Evolutionary conservation across 2,888 invertebrate species (phyloP).

Genomic region (Philonicus albiceps): DNA sequence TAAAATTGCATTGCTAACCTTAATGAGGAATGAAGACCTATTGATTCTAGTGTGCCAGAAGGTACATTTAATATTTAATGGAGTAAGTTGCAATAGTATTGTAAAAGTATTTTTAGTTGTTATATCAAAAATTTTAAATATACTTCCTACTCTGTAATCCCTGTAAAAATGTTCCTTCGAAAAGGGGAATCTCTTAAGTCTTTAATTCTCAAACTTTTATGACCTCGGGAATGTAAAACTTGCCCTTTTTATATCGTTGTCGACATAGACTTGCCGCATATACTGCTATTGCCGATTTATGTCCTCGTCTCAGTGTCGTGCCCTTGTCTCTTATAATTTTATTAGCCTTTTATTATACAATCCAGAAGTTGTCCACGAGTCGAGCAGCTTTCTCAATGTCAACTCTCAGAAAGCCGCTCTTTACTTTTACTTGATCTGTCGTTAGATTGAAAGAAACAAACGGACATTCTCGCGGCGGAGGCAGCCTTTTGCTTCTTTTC

Average conservation of each 20-base stretch:
- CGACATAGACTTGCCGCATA: background rate
- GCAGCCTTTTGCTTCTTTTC: background rate
- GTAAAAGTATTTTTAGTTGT: too few species aligned
- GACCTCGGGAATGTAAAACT: background rate
- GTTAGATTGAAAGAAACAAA: background rate
- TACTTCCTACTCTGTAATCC: background rate
- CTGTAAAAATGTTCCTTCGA: background rate
- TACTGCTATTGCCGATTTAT: background rate
- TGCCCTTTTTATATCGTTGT: background rate
- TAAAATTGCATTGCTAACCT: too few species aligned
- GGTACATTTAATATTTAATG: background rate
- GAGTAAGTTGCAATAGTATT: too few species aligned
- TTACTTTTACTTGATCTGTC: background rate
- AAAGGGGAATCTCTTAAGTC: background rate
- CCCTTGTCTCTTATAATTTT: slow-evolving; percentile 17
- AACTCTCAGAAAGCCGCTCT: background rate
- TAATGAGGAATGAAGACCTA: too few species aligned
- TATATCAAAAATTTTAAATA: too few species aligned
- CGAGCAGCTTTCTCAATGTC: slow-evolving; percentile 26
- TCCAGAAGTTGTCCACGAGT: background rate
- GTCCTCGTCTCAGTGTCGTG: background rate
- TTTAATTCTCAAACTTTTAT: background rate
- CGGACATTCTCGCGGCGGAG: background rate
- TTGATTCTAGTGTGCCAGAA: too few species aligned
- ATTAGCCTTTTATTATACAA: slow-evolving; percentile 13